Evolutionary conservation across 2,888 invertebrate genomes (phyloP), one percentile per base, ranked within the genome.

Genomic region (Gastracanthus pulcherrimus): DNA sequence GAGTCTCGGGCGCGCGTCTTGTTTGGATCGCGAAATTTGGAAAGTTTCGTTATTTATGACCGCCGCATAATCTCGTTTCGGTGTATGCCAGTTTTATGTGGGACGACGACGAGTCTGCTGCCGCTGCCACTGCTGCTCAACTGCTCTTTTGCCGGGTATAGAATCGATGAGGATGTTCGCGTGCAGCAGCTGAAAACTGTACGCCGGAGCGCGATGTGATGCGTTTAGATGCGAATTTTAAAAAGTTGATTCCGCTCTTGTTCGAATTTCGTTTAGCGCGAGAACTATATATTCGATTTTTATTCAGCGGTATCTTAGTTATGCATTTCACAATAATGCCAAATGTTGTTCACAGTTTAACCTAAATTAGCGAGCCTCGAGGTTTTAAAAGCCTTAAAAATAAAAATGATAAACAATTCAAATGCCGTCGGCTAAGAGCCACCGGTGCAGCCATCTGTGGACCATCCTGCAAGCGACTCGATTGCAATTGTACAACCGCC

Each of bases 11-110:
- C 55, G 71, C 58, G 76, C 70, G 31, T 79, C 74, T 75, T 70
- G 80, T 70, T 64, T 64, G 75, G 45, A 64, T 76, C 82, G 82
- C 67, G 82, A 82, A 82, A 82, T 82, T 82, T 74, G 82, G 74
- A 77, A 82, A 82, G 82, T 82, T 82, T 80, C 38, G 72, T 76
- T 82, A 82, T 82, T 82, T 82, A 82, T 74, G 77, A 64, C 66
- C 66, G 62, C 60, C 69, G 80, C 70, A 76, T 77, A 82, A 82
- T 82, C 80, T 76, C 77, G 74, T 70, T 74, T 77, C 69, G 67
- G 29, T 75, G 69, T 80, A 70, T 62, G 74, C 69, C 79, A 67
- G 69, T 80, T 80, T 80, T 80, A 80, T 76, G 74, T 48, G 60
- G 80, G 74, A 67, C 66, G 66, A 38, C 55, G 29, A 23, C 2